These are phyloP conservation scores for Bubo bubo DNA, from an alignment of 2,113 vertebrate species.

Conservation along the genomic window DNA sequence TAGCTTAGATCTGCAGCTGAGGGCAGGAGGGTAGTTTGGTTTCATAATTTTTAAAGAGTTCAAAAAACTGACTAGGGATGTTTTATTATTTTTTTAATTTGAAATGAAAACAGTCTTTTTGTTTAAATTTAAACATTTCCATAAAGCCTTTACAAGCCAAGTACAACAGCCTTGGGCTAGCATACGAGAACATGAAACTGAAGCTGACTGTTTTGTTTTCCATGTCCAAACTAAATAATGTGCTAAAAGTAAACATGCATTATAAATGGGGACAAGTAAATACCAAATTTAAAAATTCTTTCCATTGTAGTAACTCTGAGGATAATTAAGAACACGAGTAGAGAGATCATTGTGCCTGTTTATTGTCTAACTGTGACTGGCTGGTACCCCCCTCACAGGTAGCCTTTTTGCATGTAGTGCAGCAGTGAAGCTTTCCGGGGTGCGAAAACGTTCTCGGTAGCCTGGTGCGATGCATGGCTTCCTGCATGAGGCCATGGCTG, in stretches of 20 bases:
- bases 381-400: neutral
- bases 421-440: neutral
- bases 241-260: conserved; percentile 63
- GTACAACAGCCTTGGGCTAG: conserved; percentile 40
- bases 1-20: conserved; percentile 8
- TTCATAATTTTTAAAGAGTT: conserved; percentile 16
- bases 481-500: neutral
- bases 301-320: conserved; percentile 53
- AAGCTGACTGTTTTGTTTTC: conserved; percentile 64
- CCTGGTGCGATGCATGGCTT: neutral
- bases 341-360: neutral
- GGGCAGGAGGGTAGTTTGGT: neutral
- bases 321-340: conserved; percentile 40
- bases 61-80: neutral
- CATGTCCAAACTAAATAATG: conserved; percentile 53
- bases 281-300: conserved; percentile 47
- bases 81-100: conserved; percentile 42
- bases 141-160: conserved; percentile 54
- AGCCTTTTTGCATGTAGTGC: neutral
- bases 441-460: accelerated
- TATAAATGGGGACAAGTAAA: conserved; percentile 47
- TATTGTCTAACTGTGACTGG: neutral
- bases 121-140: conserved; percentile 66
- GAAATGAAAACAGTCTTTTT: conserved; percentile 57
- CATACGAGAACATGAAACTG: conserved; percentile 26